phyloP scores from a whole-genome alignment of 2,888 invertebrate species.

The Polia nebulosa region DNA sequence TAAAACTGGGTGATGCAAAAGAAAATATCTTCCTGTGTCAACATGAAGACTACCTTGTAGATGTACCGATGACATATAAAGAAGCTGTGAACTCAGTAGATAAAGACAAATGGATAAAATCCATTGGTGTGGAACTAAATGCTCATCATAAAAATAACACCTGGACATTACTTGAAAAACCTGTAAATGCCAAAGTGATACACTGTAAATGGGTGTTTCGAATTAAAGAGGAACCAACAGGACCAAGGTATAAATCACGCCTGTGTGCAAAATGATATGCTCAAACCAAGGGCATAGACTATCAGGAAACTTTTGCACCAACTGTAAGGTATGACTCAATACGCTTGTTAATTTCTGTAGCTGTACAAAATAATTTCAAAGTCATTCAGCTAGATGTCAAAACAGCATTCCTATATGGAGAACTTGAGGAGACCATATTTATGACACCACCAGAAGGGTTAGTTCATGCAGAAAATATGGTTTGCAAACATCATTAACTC shows the following conservation, averaged over 20 bases:
- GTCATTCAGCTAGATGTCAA: not conserved
- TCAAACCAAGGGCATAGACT: conserved; percentile 19
- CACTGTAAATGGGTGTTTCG: conserved; percentile 5
- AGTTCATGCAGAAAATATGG: not conserved
- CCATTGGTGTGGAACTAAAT: not conserved
- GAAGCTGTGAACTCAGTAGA: not conserved
- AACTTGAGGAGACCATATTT: not conserved
- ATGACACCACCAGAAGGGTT: conserved; percentile 7
- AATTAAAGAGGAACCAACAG: conserved; percentile 1
- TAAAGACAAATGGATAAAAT: not conserved
- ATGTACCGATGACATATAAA: not conserved
- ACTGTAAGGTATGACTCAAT: conserved; percentile 8
- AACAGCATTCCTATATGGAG: conserved; percentile 5
- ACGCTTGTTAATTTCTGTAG: not conserved
- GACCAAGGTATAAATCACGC: not conserved
- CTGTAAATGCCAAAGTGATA: not conserved
- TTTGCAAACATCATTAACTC: conserved; percentile 8
- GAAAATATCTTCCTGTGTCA: not conserved
- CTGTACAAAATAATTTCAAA: not conserved
- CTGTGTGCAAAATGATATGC: conserved; percentile 27
- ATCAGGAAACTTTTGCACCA: not conserved
- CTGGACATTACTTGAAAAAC: conserved; percentile 19
- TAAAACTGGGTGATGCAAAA: not conserved
- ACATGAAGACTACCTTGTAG: not conserved
- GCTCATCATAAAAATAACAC: conserved; percentile 9